phyloP scores from a whole-genome alignment of 2,113 vertebrate genomes.

The Prietella phreatophila region DNA sequence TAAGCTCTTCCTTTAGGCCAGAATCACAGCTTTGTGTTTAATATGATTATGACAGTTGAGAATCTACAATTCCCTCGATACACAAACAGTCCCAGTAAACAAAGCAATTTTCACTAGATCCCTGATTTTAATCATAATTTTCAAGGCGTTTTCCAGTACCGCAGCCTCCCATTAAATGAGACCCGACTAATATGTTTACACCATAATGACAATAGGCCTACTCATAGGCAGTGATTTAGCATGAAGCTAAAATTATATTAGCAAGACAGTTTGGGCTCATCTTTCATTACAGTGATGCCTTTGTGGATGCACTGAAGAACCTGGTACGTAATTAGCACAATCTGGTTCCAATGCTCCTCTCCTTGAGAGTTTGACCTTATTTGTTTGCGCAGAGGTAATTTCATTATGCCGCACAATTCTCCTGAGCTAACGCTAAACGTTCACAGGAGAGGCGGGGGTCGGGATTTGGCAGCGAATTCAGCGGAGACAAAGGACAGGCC shows the following conservation, averaged over 20 bases:
- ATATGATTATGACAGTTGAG: conserved; percentile 43
- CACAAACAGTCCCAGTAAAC: conserved; percentile 29
- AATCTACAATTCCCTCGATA: conserved; percentile 32
- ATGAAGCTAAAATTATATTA: conserved; percentile 39
- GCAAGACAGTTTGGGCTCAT: conserved; percentile 15
- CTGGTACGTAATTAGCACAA: conserved; percentile 70
- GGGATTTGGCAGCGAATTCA: conserved; percentile 73
- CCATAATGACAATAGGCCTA: conserved; percentile 18
- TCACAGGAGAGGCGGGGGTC: conserved; percentile 73
- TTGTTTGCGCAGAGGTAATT: conserved; percentile 80
- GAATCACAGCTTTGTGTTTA: conserved; percentile 42
- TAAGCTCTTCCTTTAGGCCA: conserved; percentile 23
- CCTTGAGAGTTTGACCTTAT: conserved; percentile 81
- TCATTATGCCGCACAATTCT: conserved; percentile 74
- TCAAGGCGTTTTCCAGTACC: not conserved
- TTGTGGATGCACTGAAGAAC: conserved; percentile 55
- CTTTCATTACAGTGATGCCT: conserved; percentile 41
- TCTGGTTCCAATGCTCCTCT: conserved; percentile 71
- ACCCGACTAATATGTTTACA: conserved; percentile 18
- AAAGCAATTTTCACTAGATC: conserved; percentile 24
- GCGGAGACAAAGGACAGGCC: conserved; percentile 59
- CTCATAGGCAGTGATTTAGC: conserved; percentile 15
- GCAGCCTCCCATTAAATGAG: conserved; percentile 1
- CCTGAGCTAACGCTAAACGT: conserved; percentile 74
- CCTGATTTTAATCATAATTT: conserved; percentile 30